phyloP scores from a whole-genome alignment of 2,113 vertebrate species.

The Chitala chitala region DNA sequence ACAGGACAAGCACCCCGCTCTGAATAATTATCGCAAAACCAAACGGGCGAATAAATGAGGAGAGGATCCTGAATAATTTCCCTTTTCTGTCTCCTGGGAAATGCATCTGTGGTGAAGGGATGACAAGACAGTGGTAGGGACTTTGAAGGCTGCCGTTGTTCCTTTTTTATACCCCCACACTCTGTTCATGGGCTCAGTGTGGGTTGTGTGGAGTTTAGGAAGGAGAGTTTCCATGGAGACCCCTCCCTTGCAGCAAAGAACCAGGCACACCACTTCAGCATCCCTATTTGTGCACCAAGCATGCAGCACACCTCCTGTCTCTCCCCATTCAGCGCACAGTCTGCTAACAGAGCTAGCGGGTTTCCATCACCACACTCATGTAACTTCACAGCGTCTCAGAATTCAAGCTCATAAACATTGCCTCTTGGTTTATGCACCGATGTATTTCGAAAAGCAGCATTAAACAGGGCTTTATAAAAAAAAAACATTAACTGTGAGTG shows the following conservation, averaged over 20 bases:
- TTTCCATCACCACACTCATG: conserved; percentile 43
- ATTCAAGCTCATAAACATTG: too few relatives aligned
- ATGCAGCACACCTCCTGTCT: not conserved
- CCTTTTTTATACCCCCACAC: conserved; percentile 42
- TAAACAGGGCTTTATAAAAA: too few relatives aligned
- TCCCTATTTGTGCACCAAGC: conserved; percentile 12
- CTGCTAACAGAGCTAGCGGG: conserved; percentile 51
- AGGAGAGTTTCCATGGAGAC: conserved; percentile 85
- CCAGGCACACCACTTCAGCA: conserved; percentile 44
- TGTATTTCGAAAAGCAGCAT: too few relatives aligned
- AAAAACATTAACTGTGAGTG: conserved; percentile 30
- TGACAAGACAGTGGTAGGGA: not conserved
- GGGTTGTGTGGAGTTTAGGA: conserved; percentile 63
- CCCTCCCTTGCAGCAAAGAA: conserved; percentile 55
- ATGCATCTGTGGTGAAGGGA: not conserved
- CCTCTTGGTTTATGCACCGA: too few relatives aligned
- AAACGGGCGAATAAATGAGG: not conserved
- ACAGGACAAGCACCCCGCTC: not conserved
- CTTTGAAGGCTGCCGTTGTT: conserved; percentile 32
- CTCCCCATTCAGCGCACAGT: conserved; percentile 16
- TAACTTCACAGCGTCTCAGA: too few relatives aligned
- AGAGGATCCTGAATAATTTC: conserved; percentile 10
- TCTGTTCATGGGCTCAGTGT: conserved; percentile 60
- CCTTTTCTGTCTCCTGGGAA: not conserved
- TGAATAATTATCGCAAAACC: not conserved